Percentiles rank a stretch among this genome's conserved stretches.
These are phyloP conservation scores for Psammodynastes pulverulentus DNA, from an alignment of 2,113 vertebrate species.

Conservation along the genomic window DNA sequence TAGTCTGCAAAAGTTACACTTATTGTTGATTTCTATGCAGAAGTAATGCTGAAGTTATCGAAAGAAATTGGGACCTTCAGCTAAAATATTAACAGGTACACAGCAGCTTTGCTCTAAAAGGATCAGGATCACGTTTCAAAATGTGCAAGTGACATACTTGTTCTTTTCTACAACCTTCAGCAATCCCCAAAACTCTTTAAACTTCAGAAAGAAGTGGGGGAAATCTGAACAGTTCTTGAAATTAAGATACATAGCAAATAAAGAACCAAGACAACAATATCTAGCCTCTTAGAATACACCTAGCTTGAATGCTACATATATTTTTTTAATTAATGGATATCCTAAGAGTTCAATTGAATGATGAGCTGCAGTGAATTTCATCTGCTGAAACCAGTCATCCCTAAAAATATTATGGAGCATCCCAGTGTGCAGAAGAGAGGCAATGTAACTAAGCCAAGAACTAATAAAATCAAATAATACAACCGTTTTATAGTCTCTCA, in stretches of 20 bases:
- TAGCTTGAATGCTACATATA: background rate
- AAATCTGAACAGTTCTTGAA: background rate
- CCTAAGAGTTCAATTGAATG: background rate
- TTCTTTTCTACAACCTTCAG: background rate
- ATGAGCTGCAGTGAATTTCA: background rate
- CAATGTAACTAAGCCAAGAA: background rate
- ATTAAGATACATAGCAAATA: background rate
- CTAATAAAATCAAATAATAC: background rate
- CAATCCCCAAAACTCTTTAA: background rate
- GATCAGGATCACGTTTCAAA: background rate
- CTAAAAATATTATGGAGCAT: background rate
- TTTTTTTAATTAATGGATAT: background rate
- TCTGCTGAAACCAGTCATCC: background rate
- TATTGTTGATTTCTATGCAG: background rate
- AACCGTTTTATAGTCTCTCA: background rate
- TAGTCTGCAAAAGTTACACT: background rate
- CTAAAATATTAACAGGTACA: background rate
- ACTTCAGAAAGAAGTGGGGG: background rate
- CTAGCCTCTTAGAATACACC: background rate
- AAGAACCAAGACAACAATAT: background rate
- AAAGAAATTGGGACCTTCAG: background rate
- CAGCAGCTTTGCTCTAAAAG: background rate
- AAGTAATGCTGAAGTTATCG: background rate
- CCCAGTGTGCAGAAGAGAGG: background rate
- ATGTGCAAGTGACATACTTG: background rate